Base-by-base conservation (phyloP, 2,888 invertebrate genomes). In the Synergus itoensis region DNA sequence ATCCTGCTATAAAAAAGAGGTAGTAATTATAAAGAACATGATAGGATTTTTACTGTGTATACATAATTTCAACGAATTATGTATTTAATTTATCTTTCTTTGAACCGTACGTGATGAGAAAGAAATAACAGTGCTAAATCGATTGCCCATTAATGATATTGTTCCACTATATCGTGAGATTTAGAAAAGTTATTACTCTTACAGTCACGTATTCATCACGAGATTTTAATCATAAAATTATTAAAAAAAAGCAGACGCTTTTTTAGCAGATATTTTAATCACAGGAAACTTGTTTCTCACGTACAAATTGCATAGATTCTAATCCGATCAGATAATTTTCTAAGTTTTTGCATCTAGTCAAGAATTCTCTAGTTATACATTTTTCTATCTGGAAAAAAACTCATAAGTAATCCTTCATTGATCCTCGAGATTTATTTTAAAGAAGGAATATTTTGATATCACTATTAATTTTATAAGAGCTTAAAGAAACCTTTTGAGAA, bases 121-220 rank as follows among this genome's bases (percentile, higher is more conserved):
- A 69, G 48, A 69, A 69, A 69, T 28, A 48, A 36, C 69, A 69
- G 28, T 69, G 16, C 21, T 69, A 45, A 69, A 69, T 48, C 16
- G 48, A 16, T 45, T 41, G 28, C 16, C n/a, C 9, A 69, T 48
- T 45, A 69, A 69, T 69, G 48, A 48, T 21, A 69, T 48, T 48
- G 28, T 48, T 45, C n/a, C 16, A 40, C 40, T 64, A 40, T 36
- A 36, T 36, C 69, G 28, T 69, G 69, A 69, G 48, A 69, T 69
- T 69, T 48, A 69, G 69, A 45, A 45, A 36, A 69, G 21, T 45
- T 21, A 45, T 14, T 45, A 21, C 28, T 69, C 28, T 28, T 16
- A 28, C 21, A 45, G 69, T 69, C 69, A 69, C 69, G 69, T 69
- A 14, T 69, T 69, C 45, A 45, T 69, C 45, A 45, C 28, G 28